A percentile compares a stretch with the other conserved stretches of the same genome.
Conservation (phyloP, 2,888 invertebrate species). For the Plagiodera versicolora region DNA sequence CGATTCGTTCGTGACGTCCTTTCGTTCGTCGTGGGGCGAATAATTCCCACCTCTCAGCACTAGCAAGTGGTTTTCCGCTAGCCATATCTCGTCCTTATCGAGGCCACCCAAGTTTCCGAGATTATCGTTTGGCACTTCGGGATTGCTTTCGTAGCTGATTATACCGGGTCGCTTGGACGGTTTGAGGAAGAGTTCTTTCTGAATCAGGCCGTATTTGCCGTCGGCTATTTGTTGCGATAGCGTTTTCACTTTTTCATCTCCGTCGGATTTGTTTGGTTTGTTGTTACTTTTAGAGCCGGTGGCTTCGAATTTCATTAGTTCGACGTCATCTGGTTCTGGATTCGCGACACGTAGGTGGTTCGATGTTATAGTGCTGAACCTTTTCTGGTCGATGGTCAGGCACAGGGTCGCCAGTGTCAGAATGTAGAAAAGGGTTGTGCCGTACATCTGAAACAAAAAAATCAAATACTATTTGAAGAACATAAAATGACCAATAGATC, state of each 20-base stretch:
- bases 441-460: constrained; percentile 27
- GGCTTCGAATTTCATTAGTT: constrained; percentile 37
- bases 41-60: constrained; percentile 80
- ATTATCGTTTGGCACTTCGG: constrained; percentile 81
- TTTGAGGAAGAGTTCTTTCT: constrained; percentile 77
- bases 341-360: constrained; percentile 62
- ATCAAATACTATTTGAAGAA: not conserved
- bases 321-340: constrained; percentile 49
- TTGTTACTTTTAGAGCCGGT: constrained; percentile 34
- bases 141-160: constrained; percentile 77
- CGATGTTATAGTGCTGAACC: constrained; percentile 68
- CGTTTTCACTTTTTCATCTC: constrained; percentile 81
- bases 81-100: constrained; percentile 84
- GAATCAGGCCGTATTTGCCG: constrained; percentile 87
- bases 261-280: constrained; percentile 49
- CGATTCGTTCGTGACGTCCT: constrained; percentile 54
- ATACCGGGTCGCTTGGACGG: constrained; percentile 75
- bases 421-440: constrained; percentile 29
- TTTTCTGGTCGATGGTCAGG: constrained; percentile 47
- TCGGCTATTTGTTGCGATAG: constrained; percentile 88
- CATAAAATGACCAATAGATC: too few relatives aligned
- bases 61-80: constrained; percentile 84
- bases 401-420: constrained; percentile 32
- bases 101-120: constrained; percentile 79
- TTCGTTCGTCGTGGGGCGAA: constrained; percentile 56